Base-by-base conservation (phyloP, 2,888 invertebrate species). In the Xestia sexstrigata region DNA sequence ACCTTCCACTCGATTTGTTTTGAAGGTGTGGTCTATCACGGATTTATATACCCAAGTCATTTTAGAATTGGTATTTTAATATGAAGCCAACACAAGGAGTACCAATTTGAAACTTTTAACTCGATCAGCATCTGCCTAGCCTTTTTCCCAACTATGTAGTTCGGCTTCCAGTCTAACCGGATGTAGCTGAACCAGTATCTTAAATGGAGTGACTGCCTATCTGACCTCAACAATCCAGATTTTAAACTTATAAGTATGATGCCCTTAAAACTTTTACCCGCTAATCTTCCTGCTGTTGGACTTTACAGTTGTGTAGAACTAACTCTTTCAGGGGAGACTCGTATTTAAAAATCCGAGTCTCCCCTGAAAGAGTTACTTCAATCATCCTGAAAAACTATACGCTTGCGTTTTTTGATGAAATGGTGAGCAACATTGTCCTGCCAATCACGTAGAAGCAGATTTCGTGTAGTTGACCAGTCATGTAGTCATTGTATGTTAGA, bases 11-110 rank as follows among this genome's bases (percentile, higher is more conserved):
- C n/a, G 55, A 42, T 80, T 79, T 78, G 47, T 52, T 45, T 49
- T 58, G 13, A 63, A 81, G 76, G 70, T 68, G 70, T 82, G 82
- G 79, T 60, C 13, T 42, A 26, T 39, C 68, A 55, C 47, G 42
- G 63, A 58, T 74, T 30, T 35, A 8, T 68, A 26, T 23, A 17
- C 42, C 20, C 66, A 26, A 42, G 9, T 55, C 39, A 26, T 42
- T 55, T 39, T 39, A n/a, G 11, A n/a, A 35, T 60, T 17, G 20
- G 17, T 39, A 15, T 15, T 71, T 71, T 26, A 30, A 60, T n/a
- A n/a, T 9, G 5, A 65, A 39, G 39, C 58, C 17, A 30, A 30
- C 3, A 42, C 3, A 49, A 70, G 30, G 3, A 47, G n/a, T n/a
- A n/a, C 45, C 11, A 45, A 55, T n/a, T 55, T n/a, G 11, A 55